A percentile compares a stretch with the other conserved stretches of the same genome.
These are phyloP conservation scores for Theristus sp. DNA, from an alignment of 2,888 invertebrate genomes.

Conservation along the genomic window DNA sequence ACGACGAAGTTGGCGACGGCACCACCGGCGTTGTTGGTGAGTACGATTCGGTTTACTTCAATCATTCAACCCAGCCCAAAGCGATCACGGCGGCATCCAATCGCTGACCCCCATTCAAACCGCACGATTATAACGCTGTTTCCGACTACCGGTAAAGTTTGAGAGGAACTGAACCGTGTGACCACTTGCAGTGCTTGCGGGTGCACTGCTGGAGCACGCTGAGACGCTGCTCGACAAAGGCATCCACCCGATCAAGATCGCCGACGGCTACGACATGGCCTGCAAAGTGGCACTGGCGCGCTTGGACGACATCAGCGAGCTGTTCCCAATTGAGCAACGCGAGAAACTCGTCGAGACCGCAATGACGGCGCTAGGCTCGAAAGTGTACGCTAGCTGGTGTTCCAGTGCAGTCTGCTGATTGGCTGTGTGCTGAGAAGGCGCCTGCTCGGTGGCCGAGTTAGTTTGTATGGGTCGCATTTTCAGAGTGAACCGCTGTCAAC, in stretches of 20 bases:
- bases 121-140: too few relatives aligned
- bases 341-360: slow-evolving; percentile 82
- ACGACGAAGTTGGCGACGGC: slow-evolving; percentile 98
- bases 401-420: neutral
- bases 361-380: slow-evolving; percentile 93
- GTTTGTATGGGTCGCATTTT: too few relatives aligned
- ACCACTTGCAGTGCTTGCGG: slow-evolving; percentile 53
- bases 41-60: slow-evolving; percentile 10
- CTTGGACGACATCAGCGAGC: slow-evolving; percentile 66
- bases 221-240: slow-evolving; percentile 77
- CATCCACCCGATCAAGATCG: slow-evolving; percentile 93
- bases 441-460: neutral
- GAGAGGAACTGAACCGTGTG: too few relatives aligned
- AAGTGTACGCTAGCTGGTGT: slow-evolving; percentile 50
- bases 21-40: slow-evolving; percentile 85
- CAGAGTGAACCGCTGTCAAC: slow-evolving; percentile 79
- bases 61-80: too few relatives aligned
- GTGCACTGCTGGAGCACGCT: slow-evolving; percentile 84
- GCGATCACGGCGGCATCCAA: too few relatives aligned
- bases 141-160: too few relatives aligned
- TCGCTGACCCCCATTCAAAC: too few relatives aligned
- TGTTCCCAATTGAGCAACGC: slow-evolving; percentile 62
- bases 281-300: slow-evolving; percentile 48
- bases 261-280: slow-evolving; percentile 94
- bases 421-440: neutral